Evolutionary conservation across 2,888 invertebrate species (phyloP).

Genomic region (Melolontha melolontha): DNA sequence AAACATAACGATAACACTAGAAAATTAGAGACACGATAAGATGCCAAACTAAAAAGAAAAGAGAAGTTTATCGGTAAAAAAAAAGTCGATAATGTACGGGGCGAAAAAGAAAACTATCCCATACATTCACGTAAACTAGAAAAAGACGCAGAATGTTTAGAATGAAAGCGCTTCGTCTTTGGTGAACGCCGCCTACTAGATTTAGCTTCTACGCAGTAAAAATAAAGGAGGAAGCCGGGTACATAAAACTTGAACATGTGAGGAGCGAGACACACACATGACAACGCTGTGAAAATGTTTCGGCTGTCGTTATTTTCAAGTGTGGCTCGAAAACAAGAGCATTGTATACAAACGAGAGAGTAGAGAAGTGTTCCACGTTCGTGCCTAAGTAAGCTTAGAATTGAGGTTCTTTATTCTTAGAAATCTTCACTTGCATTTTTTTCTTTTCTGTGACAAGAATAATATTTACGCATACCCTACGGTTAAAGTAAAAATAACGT

Average conservation of each 20-base stretch:
- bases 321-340: slow-evolving; percentile 33
- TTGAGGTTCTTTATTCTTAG: slow-evolving; percentile 16
- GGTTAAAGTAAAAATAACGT: too few relatives aligned
- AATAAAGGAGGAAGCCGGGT: slow-evolving; percentile 21
- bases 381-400: slow-evolving; percentile 23
- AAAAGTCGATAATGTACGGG: slow-evolving; percentile 10
- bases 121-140: not conserved
- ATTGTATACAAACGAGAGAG: slow-evolving; percentile 29
- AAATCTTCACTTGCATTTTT: slow-evolving; percentile 19
- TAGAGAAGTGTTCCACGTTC: slow-evolving; percentile 25
- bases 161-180: slow-evolving; percentile 10
- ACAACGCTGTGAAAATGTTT: slow-evolving; percentile 30
- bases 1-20: slow-evolving; percentile 24
- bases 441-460: not conserved
- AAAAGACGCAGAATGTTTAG: slow-evolving; percentile 3
- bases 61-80: slow-evolving; percentile 20
- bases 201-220: slow-evolving; percentile 28
- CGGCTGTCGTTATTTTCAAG: slow-evolving; percentile 35
- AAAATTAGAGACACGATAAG: slow-evolving; percentile 20
- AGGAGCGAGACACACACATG: slow-evolving; percentile 21
- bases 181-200: slow-evolving; percentile 23
- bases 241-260: slow-evolving; percentile 25
- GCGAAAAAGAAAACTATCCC: not conserved
- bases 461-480: too few relatives aligned
- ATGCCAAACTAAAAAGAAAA: slow-evolving; percentile 6